Conservation (phyloP, 1,140 invertebrate genomes). For the Chrysopa pallens region DNA sequence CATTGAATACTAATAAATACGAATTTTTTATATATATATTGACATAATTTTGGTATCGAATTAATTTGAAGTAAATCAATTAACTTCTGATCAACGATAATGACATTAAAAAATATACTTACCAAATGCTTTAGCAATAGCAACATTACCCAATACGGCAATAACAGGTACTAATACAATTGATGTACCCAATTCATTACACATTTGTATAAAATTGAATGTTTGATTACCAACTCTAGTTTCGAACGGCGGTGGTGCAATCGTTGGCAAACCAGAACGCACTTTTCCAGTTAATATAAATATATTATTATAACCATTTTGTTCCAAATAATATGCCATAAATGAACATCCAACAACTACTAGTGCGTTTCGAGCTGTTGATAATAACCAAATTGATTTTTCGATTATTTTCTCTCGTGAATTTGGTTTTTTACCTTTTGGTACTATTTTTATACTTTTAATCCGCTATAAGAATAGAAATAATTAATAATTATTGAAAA, state of each 20-base stretch:
- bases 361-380: slow-evolving; percentile 62
- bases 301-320: slow-evolving; percentile 15
- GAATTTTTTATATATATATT: background rate
- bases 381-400: slow-evolving; percentile 51
- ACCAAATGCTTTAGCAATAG: slow-evolving; percentile 74
- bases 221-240: slow-evolving; percentile 33
- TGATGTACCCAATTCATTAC: slow-evolving; percentile 48
- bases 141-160: slow-evolving; percentile 65
- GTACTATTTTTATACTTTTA: slow-evolving; percentile 32
- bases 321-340: slow-evolving; percentile 33
- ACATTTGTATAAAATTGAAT: slow-evolving; percentile 20
- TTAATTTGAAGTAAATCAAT: too few species aligned
- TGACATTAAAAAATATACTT: too few species aligned
- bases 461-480: slow-evolving; percentile 35
- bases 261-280: slow-evolving; percentile 35
- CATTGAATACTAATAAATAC: too few species aligned
- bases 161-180: slow-evolving; percentile 65
- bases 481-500: slow-evolving; percentile 1
- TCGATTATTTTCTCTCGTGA: slow-evolving; percentile 25
- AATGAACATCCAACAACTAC: slow-evolving; percentile 43
- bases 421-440: slow-evolving; percentile 21
- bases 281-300: slow-evolving; percentile 50
- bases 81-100: too few species aligned
- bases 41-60: too few species aligned
- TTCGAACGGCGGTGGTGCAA: slow-evolving; percentile 38